Evolutionary conservation across 2,888 invertebrate genomes (phyloP).

Genomic region (Conistra vaccinii): DNA sequence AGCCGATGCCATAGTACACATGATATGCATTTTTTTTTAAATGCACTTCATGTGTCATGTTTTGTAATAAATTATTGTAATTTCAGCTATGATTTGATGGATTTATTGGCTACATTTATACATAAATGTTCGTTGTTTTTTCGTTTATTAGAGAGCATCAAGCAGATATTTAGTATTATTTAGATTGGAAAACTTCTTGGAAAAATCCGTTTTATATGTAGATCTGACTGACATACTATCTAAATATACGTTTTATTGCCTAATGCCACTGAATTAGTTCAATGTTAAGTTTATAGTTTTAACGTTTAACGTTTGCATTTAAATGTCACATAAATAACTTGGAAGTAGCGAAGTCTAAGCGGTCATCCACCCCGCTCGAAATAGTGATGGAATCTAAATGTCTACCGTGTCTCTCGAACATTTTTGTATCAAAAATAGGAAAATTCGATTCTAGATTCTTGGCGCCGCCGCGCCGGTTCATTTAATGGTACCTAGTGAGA

Average conservation of each 20-base stretch:
- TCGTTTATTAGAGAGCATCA: not conserved
- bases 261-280: constrained; percentile 55
- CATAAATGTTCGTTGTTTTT: not conserved
- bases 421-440: constrained; percentile 64
- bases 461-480: constrained; percentile 41
- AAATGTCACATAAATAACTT: constrained; percentile 62
- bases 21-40: not conserved
- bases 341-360: constrained; percentile 43
- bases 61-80: not conserved
- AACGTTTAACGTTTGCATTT: constrained; percentile 48
- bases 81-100: not conserved
- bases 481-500: not conserved
- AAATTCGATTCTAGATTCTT: constrained; percentile 53
- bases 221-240: not conserved
- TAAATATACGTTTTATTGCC: constrained; percentile 15
- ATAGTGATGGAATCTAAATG: constrained; percentile 64
- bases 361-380: constrained; percentile 67
- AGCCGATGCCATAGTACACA: not conserved
- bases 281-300: constrained; percentile 59
- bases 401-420: constrained; percentile 34
- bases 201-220: not conserved
- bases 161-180: not conserved
- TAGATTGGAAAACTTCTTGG: not conserved
- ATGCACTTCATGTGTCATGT: not conserved
- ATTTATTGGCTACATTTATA: not conserved